Evolutionary conservation across 2,797 vertebrate genomes (phyloP).

Genomic region (Sebastes cheni): DNA sequence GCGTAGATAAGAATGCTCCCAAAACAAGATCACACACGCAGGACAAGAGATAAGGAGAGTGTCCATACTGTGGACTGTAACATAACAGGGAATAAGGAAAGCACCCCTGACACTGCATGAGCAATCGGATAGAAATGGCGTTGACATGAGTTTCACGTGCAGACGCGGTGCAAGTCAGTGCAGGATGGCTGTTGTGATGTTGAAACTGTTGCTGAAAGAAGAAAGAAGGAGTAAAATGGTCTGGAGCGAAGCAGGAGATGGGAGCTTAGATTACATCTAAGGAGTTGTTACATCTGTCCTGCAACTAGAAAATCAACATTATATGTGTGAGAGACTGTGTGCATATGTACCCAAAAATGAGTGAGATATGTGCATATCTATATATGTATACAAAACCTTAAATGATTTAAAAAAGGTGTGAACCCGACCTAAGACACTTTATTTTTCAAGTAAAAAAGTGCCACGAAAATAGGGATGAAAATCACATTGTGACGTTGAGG

Average conservation of each 20-base stretch:
- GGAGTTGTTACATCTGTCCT: not conserved
- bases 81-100: constrained; percentile 10
- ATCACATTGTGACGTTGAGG: not conserved
- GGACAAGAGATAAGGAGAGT: constrained; percentile 47
- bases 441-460: not conserved
- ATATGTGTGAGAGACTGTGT: not conserved
- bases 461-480: not conserved
- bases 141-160: not conserved
- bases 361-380: not conserved
- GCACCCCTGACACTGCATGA: constrained; percentile 7
- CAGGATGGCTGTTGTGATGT: constrained; percentile 22
- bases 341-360: not conserved
- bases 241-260: not conserved
- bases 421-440: not conserved
- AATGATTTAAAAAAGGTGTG: not conserved
- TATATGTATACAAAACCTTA: not conserved
- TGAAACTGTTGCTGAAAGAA: constrained; percentile 29
- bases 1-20: constrained; percentile 41
- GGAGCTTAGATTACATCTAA: not conserved
- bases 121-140: constrained; percentile 20
- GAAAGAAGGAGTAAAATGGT: not conserved
- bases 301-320: not conserved
- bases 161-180: constrained; percentile 42
- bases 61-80: constrained; percentile 10
- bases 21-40: constrained; percentile 66